Base-by-base conservation (phyloP, 2,888 invertebrate species). In the Shargacucullia verbasci region DNA sequence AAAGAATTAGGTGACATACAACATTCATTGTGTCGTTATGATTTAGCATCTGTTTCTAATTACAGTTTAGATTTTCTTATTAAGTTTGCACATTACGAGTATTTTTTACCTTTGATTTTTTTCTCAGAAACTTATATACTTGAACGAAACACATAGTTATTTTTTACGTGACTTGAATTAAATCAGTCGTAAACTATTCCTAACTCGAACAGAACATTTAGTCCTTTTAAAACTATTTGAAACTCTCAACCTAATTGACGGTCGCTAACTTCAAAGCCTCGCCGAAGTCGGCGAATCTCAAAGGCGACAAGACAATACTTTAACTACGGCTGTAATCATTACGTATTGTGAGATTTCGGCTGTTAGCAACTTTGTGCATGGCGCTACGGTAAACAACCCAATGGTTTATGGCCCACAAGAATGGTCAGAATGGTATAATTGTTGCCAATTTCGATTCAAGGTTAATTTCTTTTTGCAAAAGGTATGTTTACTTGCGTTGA, bases 321-420 rank as follows among this genome's bases (percentile, higher is more conserved):
- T 88, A 89, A 90, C 83, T 88, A 87, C 84, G 77, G 80, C 76
- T 79, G 85, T 90, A 91, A 91, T 90, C 86, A 92, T 85, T 84
- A 81, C 79, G 84, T 83, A 89, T 90, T 91, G 90, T 90, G 79
- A 78, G 80, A 77, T 82, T 81, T 82, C 64, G 81, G 78, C 79
- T 84, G 85, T 84, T 82, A 78, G 77, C 76, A 58, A 57, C 47
- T 63, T 66, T 76, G 72, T 65, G 62, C 61, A 52, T 73, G 82
- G 80, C 83, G 81, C 79, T 82, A 76, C 54, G 66, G 74, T 54
- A 61, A 70, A 70, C 61, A 62, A 46, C 49, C 40, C 31, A 44
- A 25, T 68, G 54, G 60, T 79, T 79, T 78, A 81, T 75, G 66
- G 58, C 31, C 29, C 27, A 39, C 33, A 11, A 27, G 35, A 46